Evolutionary conservation across 2,888 invertebrate species (phyloP).

Genomic region (Smittia aterrima): DNA sequence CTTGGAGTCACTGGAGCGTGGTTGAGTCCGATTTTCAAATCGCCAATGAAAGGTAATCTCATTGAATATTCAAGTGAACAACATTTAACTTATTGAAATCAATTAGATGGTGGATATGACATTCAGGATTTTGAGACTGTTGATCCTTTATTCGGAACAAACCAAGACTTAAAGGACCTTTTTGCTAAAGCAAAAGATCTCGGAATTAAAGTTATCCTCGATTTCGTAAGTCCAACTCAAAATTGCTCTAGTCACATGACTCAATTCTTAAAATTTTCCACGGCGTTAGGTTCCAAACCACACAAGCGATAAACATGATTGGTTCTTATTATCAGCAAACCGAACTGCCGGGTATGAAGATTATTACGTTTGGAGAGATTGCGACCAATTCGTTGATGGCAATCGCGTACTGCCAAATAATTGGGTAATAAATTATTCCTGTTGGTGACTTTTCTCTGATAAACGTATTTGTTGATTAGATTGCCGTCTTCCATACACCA

Average conservation of each 20-base stretch:
- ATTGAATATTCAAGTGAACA: neutral
- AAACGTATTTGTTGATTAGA: conserved; percentile 29
- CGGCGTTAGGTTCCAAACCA: conserved; percentile 57
- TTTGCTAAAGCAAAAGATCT: conserved; percentile 48
- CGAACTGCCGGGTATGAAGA: conserved; percentile 63
- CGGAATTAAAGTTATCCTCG: conserved; percentile 55
- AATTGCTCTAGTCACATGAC: neutral
- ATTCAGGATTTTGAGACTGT: conserved; percentile 60
- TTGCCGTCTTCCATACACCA: conserved; percentile 61
- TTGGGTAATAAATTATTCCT: conserved; percentile 53
- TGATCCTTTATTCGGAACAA: conserved; percentile 59
- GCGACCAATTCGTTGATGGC: conserved; percentile 42
- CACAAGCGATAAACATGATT: conserved; percentile 52
- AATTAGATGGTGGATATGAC: conserved; percentile 66
- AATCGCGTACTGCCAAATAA: conserved; percentile 56
- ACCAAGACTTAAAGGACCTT: conserved; percentile 58
- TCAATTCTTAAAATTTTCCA: neutral
- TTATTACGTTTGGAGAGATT: conserved; percentile 64
- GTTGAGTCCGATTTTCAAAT: conserved; percentile 64
- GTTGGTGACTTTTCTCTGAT: neutral
- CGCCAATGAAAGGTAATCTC: conserved; percentile 7
- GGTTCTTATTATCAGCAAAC: conserved; percentile 69
- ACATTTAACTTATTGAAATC: neutral
- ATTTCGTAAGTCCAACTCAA: conserved; percentile 50
- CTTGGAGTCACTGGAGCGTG: conserved; percentile 66